Percentiles rank a stretch among this genome's conserved stretches.
phyloP scores from a whole-genome alignment of 2,113 vertebrate species.

The Chrysochloris asiatica region DNA sequence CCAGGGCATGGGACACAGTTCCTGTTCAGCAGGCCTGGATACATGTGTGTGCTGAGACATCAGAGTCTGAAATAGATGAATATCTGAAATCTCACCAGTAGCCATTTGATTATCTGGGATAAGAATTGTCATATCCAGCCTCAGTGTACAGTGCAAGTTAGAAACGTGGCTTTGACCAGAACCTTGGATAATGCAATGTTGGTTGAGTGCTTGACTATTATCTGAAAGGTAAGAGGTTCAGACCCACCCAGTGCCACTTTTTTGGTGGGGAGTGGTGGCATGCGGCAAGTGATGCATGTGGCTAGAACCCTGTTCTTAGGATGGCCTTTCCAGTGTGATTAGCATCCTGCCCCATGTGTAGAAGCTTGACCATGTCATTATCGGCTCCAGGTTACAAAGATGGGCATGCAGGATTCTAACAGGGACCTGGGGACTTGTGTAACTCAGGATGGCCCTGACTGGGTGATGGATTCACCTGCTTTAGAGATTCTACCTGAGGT shows the following conservation, averaged over 20 bases:
- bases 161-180: neutral
- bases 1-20: neutral
- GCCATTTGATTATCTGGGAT: neutral
- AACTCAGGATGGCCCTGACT: neutral
- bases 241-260: neutral
- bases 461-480: neutral
- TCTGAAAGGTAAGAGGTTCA: neutral
- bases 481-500: neutral
- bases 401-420: rapidly evolving
- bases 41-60: neutral
- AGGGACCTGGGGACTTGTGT: neutral
- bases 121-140: neutral
- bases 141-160: neutral
- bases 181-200: neutral
- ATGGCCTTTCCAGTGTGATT: neutral
- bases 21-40: neutral
- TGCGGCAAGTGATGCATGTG: neutral
- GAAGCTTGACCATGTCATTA: neutral
- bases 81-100: neutral
- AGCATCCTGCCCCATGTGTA: rapidly evolving
- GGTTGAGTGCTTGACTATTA: neutral
- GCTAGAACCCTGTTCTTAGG: neutral
- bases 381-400: neutral
- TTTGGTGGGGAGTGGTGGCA: neutral
- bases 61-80: neutral